Evolutionary conservation across 2,113 vertebrate species (phyloP).

Genomic region (Pogonocichla stellata): DNA sequence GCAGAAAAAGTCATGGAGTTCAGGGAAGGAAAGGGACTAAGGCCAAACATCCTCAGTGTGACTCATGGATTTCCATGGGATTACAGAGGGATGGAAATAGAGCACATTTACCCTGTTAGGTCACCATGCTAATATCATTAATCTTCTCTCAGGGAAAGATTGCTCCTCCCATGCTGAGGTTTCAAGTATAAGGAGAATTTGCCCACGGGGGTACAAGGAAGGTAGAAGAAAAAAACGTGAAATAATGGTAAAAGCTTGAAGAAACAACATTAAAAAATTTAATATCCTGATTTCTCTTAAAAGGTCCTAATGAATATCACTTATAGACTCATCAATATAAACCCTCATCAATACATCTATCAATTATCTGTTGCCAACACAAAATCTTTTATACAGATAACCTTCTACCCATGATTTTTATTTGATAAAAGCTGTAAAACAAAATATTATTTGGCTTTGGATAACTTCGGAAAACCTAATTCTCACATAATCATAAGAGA

Average conservation of each 20-base stretch:
- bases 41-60: background rate
- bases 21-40: background rate
- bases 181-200: background rate
- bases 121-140: background rate
- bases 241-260: background rate
- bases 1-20: background rate
- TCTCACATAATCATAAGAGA: background rate
- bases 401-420: background rate
- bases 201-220: background rate
- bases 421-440: background rate
- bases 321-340: background rate
- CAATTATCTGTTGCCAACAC: background rate
- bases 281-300: background rate
- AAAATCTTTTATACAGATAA: background rate
- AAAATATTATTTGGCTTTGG: background rate
- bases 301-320: background rate
- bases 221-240: background rate
- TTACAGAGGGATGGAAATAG: constrained; percentile 7
- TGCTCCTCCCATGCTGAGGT: background rate
- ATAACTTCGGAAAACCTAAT: background rate
- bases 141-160: background rate
- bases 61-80: background rate
- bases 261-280: background rate
- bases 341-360: background rate
- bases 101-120: background rate